These are phyloP conservation scores for Drosophila carrolli DNA, from an alignment of 1,140 invertebrate species.

Conservation along the genomic window DNA sequence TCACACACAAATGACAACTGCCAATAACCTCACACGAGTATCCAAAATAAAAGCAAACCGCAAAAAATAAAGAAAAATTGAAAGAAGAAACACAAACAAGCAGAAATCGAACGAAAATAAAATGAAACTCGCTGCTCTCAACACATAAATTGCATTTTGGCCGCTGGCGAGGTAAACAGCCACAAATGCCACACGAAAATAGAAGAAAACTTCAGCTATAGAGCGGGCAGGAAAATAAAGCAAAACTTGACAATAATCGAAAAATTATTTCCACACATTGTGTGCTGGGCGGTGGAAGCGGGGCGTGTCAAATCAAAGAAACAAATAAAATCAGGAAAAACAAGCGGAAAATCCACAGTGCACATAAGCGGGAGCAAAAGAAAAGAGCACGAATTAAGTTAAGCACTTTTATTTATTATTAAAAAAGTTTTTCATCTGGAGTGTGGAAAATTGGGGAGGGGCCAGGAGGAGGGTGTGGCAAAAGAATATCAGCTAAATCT, in stretches of 20 bases:
- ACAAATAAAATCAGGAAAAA: constrained; percentile 70
- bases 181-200: constrained; percentile 72
- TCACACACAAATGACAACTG: constrained; percentile 77
- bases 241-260: constrained; percentile 81
- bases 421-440: constrained; percentile 72
- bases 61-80: constrained; percentile 39
- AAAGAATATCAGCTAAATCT: constrained; percentile 64
- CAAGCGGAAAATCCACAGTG: constrained; percentile 31
- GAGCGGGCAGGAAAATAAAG: constrained; percentile 48
- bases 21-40: constrained; percentile 61
- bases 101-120: constrained; percentile 25
- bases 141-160: constrained; percentile 80
- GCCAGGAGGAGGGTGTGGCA: constrained; percentile 15
- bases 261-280: constrained; percentile 74
- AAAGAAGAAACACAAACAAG: constrained; percentile 33
- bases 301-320: constrained; percentile 70
- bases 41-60: constrained; percentile 48
- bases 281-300: constrained; percentile 4
- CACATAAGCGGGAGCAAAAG: constrained; percentile 5
- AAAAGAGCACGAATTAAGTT: constrained; percentile 73
- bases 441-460: not conserved
- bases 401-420: constrained; percentile 83
- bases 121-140: constrained; percentile 50
- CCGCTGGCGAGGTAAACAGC: constrained; percentile 77
- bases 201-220: constrained; percentile 10